Percentiles rank a stretch among this genome's conserved stretches.
Evolutionary conservation across 2,888 invertebrate species (phyloP).

Genomic region (Cyclophora punctaria): DNA sequence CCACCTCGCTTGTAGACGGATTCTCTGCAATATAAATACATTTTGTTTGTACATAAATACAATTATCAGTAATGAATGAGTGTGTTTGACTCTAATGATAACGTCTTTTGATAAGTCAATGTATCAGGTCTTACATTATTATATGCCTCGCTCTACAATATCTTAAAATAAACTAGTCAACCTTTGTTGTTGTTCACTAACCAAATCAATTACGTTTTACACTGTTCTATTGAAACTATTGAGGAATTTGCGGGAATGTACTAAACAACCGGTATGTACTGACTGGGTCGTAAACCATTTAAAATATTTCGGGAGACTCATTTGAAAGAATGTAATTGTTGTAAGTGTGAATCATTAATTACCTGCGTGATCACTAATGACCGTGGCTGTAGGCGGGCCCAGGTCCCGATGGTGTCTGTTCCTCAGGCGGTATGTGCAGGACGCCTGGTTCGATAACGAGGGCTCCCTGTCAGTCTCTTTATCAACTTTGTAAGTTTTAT

Average conservation of each 20-base stretch:
- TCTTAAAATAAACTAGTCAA: conserved; percentile 18
- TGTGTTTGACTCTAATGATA: conserved; percentile 56
- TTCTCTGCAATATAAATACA: conserved; percentile 48
- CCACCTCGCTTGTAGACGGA: conserved; percentile 43
- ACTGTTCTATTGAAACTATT: too few species aligned
- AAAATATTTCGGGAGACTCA: too few species aligned
- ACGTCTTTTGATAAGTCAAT: conserved; percentile 46
- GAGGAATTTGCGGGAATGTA: too few species aligned
- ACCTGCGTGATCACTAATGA: conserved; percentile 58
- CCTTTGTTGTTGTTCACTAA: too few species aligned
- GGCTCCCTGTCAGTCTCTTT: conserved; percentile 47
- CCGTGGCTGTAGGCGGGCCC: conserved; percentile 53
- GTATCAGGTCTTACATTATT: conserved; percentile 25
- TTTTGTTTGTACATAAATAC: conserved; percentile 17
- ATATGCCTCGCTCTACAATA: conserved; percentile 12
- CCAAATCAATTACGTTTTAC: too few species aligned
- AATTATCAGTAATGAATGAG: conserved; percentile 51
- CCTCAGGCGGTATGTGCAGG: conserved; percentile 47
- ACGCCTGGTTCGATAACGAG: conserved; percentile 28
- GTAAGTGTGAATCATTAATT: conserved; percentile 14
- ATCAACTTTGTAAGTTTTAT: conserved; percentile 40
- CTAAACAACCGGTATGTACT: too few species aligned
- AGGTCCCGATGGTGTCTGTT: conserved; percentile 48
- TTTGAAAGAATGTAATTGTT: too few species aligned
- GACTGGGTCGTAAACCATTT: too few species aligned